These are phyloP conservation scores for Caligus rogercresseyi DNA, from an alignment of 1,140 invertebrate genomes.

Conservation along the genomic window DNA sequence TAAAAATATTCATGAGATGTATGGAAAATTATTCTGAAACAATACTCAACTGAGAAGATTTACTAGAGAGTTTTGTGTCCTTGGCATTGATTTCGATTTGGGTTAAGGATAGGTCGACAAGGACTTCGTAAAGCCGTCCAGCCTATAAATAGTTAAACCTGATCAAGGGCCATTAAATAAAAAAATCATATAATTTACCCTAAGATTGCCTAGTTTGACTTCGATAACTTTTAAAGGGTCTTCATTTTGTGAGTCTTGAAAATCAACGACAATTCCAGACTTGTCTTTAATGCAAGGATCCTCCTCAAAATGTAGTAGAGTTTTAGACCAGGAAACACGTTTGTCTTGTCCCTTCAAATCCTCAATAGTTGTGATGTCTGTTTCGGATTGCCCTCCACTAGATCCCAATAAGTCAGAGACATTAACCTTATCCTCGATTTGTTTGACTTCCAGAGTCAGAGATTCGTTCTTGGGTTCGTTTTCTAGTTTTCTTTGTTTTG, in stretches of 20 bases:
- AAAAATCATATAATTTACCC: background rate
- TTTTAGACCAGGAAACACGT: too few relatives aligned
- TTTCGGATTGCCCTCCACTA: too few relatives aligned
- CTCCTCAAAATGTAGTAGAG: background rate
- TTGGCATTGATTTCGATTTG: background rate
- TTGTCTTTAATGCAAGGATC: background rate
- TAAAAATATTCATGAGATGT: background rate
- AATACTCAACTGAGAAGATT: background rate
- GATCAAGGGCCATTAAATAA: background rate
- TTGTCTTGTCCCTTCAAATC: background rate
- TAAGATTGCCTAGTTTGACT: background rate
- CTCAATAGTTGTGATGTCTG: background rate
- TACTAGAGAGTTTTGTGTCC: background rate
- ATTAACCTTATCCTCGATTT: background rate
- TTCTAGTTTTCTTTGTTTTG: background rate
- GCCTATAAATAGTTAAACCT: background rate
- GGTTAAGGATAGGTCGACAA: background rate
- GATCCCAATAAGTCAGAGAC: background rate
- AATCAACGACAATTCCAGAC: background rate
- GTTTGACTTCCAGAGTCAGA: background rate
- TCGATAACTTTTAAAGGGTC: background rate
- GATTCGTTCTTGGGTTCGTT: background rate
- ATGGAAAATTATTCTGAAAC: background rate
- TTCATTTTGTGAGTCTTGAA: background rate
- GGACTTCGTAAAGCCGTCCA: background rate